Evolutionary conservation across 64 coral and sea anemone species (phyloP), one percentile per base, ranked within the genome.

Genomic region (Pachyseris speciosa): DNA sequence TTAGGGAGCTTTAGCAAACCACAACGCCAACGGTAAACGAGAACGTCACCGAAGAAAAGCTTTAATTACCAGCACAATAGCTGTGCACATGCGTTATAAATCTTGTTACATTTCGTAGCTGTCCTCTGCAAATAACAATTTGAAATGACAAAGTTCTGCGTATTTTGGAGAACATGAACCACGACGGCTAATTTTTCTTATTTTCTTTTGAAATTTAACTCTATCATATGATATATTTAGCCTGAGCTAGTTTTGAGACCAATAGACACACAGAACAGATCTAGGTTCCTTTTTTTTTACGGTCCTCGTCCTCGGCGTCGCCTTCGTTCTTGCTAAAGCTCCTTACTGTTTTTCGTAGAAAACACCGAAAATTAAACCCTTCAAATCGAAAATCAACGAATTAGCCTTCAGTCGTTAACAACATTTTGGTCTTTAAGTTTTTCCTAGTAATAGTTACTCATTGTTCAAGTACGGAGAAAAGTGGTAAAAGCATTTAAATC

Each of bases 81-180:
- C 22, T 60, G 57, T 60, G 57, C 57, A 52, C 50, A 52, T 60
- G 57, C n/a, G 57, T 24, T 19, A 60, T 60, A 60, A 60, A 60
- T 60, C 57, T 60, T 60, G 57, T 60, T 15, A 25, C 57, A 60
- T 60, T 15, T 15, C 57, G 57, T 60, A 60, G 57, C 57, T 60
- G 57, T 60, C 57, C 57, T 26, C 57, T 60, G 57, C 57, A 60
- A 60, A 60, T 60, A 60, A 60, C 57, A n/a, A n/a, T n/a, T n/a
- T 60, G 57, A 60, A 60, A 60, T 60, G 57, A 60, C 57, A 60
- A 60, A 60, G 57, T 60, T 60, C 57, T 60, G 57, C 57, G 19
- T 60, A 60, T 60, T 60, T 60, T 60, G 57, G 57, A 60, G 57
- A 60, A 60, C 57, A 60, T n/a, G n/a, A n/a, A n/a, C n/a, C n/a